phyloP scores from a whole-genome alignment of 2,888 invertebrate species.

The Drosophila meridionalis region DNA sequence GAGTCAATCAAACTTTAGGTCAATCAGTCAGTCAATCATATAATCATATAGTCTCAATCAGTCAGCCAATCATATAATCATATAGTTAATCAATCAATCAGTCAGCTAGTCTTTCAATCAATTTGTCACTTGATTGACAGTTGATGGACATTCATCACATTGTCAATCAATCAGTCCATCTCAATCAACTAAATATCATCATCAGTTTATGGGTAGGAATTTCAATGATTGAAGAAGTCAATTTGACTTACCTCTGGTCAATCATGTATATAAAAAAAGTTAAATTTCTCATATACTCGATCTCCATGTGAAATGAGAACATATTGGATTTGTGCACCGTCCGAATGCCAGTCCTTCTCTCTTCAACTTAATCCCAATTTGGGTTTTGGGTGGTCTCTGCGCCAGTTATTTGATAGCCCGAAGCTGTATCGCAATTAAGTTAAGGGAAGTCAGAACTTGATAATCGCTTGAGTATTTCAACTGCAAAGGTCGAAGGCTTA shows the following conservation, averaged over 20 bases:
- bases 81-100: neutral
- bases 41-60: neutral
- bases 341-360: neutral
- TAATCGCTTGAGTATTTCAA: neutral
- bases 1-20: no score
- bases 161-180: neutral
- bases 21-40: neutral
- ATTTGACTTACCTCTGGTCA: neutral
- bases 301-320: no score
- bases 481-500: slow-evolving; percentile 2
- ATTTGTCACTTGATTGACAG: neutral
- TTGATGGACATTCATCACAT: neutral
- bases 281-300: neutral
- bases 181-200: neutral
- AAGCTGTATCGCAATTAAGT: slow-evolving; percentile 1
- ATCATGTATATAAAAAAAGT: neutral
- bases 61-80: neutral
- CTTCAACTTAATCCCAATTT: neutral
- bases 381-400: neutral
- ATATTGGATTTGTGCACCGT: neutral
- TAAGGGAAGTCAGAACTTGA: neutral
- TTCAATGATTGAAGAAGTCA: neutral
- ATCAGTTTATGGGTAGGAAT: neutral
- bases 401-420: neutral
- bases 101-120: neutral